Base-by-base conservation (phyloP, 2,797 vertebrate species). In the Coreius guichenoti region DNA sequence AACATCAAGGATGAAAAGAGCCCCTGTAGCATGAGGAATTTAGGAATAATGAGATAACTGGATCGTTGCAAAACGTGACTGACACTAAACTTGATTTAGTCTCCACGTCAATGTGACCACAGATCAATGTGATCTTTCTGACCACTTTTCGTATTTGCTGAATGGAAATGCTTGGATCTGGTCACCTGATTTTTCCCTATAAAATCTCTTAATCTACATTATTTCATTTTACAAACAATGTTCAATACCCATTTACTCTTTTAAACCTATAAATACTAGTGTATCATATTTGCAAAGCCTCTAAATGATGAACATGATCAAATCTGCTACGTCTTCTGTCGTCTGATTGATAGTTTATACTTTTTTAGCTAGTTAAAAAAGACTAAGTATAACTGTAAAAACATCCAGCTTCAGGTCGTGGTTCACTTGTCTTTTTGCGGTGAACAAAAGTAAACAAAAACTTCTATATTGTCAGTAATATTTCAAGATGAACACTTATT, bases 1-100 rank as follows among this genome's bases (percentile, higher is more conserved):
- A 45, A 75, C 49, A 13, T 13, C 49, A 75, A 1, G n/a, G 39
- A 82, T 58, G 80, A 82, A 70, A 68, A 63, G 76, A 79, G 76
- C 29, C 45, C 23, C 47, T 68, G 43, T 49, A 26, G 21, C 6
- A 43, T 8, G 39, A 43, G 39, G 39, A 9, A 43, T 11, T 43
- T 8, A 69, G 12, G 29, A 69, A 80, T 68, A 69, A 68, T 33
- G 29, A 51, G 29, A 51, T 23, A 54, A 81, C 19, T 68, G 65
- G 65, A 54, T 54, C 13, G 8, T 80, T 0, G 36, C 65, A 69
- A 80, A 81, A 39, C 45, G 0, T 9, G 19, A 51, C 63, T 54
- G 63, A 54, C 65, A 54, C 26, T 5, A 36, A 78, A 2, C 0
- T 23, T 26, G 78, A 65, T 43, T 58, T 7, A 77, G 54, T 29